A percentile compares a stretch with the other conserved stretches of the same genome.
phyloP scores from a whole-genome alignment of 2,797 vertebrate species.

The Xiphophorus birchmanni region DNA sequence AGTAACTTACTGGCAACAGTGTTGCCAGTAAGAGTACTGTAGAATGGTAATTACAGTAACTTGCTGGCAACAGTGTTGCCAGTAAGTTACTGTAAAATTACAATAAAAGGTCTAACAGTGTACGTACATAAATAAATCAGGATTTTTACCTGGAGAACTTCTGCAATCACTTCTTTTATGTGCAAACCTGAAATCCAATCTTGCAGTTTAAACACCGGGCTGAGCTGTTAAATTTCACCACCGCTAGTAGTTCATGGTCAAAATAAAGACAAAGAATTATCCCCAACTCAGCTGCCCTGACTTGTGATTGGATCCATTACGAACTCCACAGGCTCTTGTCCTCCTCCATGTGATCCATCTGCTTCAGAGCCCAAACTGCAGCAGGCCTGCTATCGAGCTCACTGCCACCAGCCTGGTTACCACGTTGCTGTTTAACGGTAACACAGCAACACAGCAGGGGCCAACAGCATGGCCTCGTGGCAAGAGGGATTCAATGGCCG shows the following conservation, averaged over 20 bases:
- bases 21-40: too few relatives aligned
- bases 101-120: too few relatives aligned
- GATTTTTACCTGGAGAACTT: neutral
- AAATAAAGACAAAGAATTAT: conserved; percentile 46
- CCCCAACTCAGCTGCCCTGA: conserved; percentile 42
- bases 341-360: conserved; percentile 63
- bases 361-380: conserved; percentile 55
- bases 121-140: neutral
- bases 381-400: conserved; percentile 50
- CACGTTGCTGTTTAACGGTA: conserved; percentile 63
- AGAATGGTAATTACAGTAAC: too few relatives aligned
- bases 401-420: conserved; percentile 59
- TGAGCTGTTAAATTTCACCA: neutral
- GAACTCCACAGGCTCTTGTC: conserved; percentile 53
- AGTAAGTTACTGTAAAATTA: too few relatives aligned
- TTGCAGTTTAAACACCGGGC: neutral
- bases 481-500: conserved; percentile 50
- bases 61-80: too few relatives aligned
- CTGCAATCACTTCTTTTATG: neutral
- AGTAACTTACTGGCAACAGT: too few relatives aligned
- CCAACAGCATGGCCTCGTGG: conserved; percentile 52
- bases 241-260: conserved; percentile 12
- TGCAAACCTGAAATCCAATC: neutral
- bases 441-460: conserved; percentile 59
- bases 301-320: conserved; percentile 42